phyloP scores from a whole-genome alignment of 2,797 vertebrate genomes.

The Cynodonichthys magdalenae region DNA sequence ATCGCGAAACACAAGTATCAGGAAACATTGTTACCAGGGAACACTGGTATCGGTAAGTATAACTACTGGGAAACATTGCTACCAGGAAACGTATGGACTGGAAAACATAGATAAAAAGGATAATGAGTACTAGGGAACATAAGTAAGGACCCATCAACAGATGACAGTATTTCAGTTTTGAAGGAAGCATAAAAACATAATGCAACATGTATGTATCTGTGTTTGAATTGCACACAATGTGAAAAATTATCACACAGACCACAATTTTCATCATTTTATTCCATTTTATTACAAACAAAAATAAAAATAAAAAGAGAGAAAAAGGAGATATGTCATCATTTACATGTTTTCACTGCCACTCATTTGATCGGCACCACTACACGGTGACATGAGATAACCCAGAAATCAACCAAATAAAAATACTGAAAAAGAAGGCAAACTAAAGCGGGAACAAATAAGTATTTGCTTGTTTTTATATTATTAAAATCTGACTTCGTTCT shows the following conservation, averaged over 20 bases:
- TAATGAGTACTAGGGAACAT: no score
- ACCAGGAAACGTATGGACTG: no score
- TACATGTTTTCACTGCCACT: constrained; percentile 80
- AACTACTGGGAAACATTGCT: no score
- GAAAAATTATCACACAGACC: constrained; percentile 5
- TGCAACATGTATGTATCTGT: neutral
- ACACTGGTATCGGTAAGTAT: no score
- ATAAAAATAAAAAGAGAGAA: constrained; percentile 45
- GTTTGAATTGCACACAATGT: neutral
- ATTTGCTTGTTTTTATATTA: constrained; percentile 65
- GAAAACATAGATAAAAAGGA: no score
- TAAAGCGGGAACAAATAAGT: constrained; percentile 39
- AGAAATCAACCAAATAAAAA: constrained; percentile 65
- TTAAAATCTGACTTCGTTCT: constrained; percentile 60
- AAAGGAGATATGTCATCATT: constrained; percentile 76
- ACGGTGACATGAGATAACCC: constrained; percentile 77
- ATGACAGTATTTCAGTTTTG: no score
- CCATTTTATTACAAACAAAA: constrained; percentile 86
- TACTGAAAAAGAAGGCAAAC: constrained; percentile 61
- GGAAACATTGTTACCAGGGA: no score
- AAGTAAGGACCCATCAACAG: neutral
- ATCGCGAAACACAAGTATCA: no score
- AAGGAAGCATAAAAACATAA: no score
- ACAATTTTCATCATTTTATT: constrained; percentile 69
- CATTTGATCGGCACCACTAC: constrained; percentile 73